Evolutionary conservation across 2,113 vertebrate genomes (phyloP).

Genomic region (Pipra filicauda): DNA sequence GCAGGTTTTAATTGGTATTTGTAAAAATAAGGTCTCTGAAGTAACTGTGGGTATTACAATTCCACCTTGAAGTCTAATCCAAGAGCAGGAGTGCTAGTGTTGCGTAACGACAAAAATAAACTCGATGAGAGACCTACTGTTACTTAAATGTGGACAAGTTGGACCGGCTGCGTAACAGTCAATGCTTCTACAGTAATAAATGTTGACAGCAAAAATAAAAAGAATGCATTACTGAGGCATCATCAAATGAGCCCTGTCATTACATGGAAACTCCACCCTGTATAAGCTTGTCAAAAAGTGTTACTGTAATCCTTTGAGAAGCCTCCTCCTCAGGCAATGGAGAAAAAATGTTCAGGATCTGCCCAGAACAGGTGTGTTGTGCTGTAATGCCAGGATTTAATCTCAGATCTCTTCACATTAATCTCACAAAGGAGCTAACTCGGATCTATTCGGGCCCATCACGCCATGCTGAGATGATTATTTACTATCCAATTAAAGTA

Average conservation of each 20-base stretch:
- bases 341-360: constrained; percentile 56
- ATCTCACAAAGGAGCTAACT: constrained; percentile 70
- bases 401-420: constrained; percentile 73
- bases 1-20: constrained; percentile 40
- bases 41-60: constrained; percentile 22
- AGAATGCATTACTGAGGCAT: constrained; percentile 76
- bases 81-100: constrained; percentile 34
- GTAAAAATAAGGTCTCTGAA: constrained; percentile 56
- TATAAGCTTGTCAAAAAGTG: constrained; percentile 84
- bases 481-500: constrained; percentile 57
- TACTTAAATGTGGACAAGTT: constrained; percentile 74
- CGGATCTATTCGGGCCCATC: constrained; percentile 50
- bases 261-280: constrained; percentile 75
- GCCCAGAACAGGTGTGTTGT: constrained; percentile 76
- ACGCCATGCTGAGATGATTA: constrained; percentile 60
- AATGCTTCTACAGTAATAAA: constrained; percentile 76
- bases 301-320: constrained; percentile 87
- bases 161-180: constrained; percentile 72
- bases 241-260: constrained; percentile 73
- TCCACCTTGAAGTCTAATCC: constrained; percentile 29
- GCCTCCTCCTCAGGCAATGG: constrained; percentile 73
- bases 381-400: constrained; percentile 66
- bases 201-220: constrained; percentile 79
- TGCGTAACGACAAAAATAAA: constrained; percentile 67
- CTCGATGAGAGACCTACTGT: constrained; percentile 53